Conservation (phyloP, 2,888 invertebrate genomes). For the Galerucella calmariensis region DNA sequence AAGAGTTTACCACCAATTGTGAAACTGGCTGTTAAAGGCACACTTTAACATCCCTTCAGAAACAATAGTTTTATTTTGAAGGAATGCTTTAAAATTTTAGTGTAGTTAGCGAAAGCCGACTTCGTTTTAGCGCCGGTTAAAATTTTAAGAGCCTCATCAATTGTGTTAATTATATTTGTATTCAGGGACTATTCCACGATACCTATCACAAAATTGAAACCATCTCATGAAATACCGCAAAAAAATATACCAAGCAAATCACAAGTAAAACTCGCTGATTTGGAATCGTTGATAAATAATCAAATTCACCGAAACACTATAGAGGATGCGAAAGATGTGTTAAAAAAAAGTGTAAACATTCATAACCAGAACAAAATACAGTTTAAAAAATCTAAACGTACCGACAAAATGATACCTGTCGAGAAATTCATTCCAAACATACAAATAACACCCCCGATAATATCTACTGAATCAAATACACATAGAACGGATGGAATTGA, state of each 20-base stretch:
- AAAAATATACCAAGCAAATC: not conserved
- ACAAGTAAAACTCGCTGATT: not conserved
- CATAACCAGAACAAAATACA: not conserved
- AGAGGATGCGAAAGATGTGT: not conserved
- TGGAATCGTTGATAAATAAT: not conserved
- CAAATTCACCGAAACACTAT: not conserved
- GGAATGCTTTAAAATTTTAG: too few species aligned
- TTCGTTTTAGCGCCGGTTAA: too few species aligned
- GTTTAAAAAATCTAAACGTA: not conserved
- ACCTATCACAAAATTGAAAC: not conserved
- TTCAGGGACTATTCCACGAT: not conserved
- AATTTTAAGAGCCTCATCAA: too few species aligned
- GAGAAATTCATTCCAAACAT: not conserved
- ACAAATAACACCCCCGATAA: not conserved
- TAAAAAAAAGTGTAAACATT: not conserved
- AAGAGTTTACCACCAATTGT: too few species aligned
- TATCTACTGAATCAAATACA: not conserved
- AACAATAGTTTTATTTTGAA: too few species aligned
- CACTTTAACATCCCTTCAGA: too few species aligned
- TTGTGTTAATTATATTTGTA: not conserved
- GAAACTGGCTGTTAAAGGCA: too few species aligned
- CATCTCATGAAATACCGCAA: not conserved
- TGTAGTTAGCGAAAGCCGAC: too few species aligned
- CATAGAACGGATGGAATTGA: not conserved
- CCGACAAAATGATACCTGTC: not conserved